These are phyloP conservation scores for Coronaproctus castanopsis DNA, from an alignment of 2,888 invertebrate species.

Conservation along the genomic window DNA sequence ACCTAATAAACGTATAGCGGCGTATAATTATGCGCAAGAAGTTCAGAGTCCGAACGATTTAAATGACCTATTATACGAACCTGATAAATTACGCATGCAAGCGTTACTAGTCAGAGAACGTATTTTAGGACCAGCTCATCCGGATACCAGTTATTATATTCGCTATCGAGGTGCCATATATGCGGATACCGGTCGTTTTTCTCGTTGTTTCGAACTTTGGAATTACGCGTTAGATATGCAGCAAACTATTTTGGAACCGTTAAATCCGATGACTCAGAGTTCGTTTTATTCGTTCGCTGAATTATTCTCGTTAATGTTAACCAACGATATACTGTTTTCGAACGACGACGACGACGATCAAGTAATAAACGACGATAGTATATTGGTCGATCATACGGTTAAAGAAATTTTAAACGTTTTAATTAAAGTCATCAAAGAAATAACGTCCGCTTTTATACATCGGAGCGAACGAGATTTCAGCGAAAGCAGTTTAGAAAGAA, in stretches of 20 bases:
- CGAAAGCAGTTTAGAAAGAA: conserved; percentile 55
- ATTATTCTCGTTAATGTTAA: conserved; percentile 82
- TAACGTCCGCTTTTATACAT: conserved; percentile 30
- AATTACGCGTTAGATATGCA: conserved; percentile 94
- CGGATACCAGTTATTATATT: conserved; percentile 91
- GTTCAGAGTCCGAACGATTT: conserved; percentile 55
- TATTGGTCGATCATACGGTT: too few species aligned
- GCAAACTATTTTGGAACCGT: conserved; percentile 72
- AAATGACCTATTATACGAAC: conserved; percentile 72
- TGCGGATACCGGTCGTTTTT: conserved; percentile 82
- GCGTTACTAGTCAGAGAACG: conserved; percentile 75
- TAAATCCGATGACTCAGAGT: conserved; percentile 87
- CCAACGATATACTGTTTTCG: too few species aligned
- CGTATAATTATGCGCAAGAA: conserved; percentile 75
- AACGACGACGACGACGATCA: too few species aligned
- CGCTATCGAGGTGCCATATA: conserved; percentile 67
- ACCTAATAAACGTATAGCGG: conserved; percentile 48
- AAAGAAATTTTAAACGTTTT: conserved; percentile 39
- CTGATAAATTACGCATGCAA: conserved; percentile 93
- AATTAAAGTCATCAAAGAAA: conserved; percentile 32
- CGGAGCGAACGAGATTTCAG: conserved; percentile 35
- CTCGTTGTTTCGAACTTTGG: conserved; percentile 79
- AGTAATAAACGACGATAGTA: too few species aligned
- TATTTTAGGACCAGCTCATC: conserved; percentile 79
- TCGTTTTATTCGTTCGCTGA: conserved; percentile 87